These are phyloP conservation scores for Okamejei kenojei DNA, from an alignment of 2,797 vertebrate species.

Conservation along the genomic window DNA sequence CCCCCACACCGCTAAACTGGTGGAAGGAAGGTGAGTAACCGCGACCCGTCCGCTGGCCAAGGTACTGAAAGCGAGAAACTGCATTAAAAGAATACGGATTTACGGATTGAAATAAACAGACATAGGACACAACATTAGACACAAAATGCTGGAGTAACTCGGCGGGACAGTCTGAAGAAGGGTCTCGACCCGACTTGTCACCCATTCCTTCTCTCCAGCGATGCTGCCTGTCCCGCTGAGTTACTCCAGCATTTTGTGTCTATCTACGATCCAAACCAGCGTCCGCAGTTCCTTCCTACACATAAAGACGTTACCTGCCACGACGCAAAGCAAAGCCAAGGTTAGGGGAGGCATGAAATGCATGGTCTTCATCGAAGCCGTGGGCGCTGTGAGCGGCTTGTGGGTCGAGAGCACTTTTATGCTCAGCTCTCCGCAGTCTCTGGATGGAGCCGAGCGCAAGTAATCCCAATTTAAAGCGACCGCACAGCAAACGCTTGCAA, in stretches of 20 bases:
- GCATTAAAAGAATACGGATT: not conserved
- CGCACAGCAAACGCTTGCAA: not conserved
- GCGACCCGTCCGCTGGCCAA: not conserved
- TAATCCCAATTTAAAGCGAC: not conserved
- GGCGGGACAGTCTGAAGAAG: too few relatives aligned
- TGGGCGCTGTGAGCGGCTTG: not conserved
- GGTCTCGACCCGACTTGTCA: too few relatives aligned
- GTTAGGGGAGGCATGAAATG: not conserved
- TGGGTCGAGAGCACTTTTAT: not conserved
- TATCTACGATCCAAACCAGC: too few relatives aligned
- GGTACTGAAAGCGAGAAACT: not conserved
- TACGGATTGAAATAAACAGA: not conserved
- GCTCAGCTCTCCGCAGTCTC: not conserved
- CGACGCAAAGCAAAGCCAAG: not conserved
- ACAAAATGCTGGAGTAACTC: too few relatives aligned
- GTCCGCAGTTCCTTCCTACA: too few relatives aligned
- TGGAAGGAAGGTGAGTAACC: not conserved
- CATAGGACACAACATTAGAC: too few relatives aligned
- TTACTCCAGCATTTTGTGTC: too few relatives aligned
- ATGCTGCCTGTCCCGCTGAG: too few relatives aligned
- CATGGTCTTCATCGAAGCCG: not conserved
- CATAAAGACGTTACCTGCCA: not conserved
- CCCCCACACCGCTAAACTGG: not conserved
- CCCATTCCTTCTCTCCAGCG: too few relatives aligned
- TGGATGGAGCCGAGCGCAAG: not conserved